Conservation (phyloP, 2,888 invertebrate genomes). For the Dryocosmus kuriphilus region DNA sequence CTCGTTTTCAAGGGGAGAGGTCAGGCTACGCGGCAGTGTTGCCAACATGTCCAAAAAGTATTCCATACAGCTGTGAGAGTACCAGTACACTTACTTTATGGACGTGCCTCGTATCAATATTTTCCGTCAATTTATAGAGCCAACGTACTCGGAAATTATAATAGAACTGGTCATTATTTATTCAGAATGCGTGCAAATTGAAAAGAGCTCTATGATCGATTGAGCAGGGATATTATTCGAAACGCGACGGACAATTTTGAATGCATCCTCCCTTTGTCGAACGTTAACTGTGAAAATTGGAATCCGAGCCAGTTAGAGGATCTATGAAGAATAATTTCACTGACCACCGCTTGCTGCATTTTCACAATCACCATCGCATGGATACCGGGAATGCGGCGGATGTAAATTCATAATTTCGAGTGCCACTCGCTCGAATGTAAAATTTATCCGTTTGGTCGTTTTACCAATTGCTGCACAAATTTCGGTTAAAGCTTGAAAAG, state of each 20-base stretch:
- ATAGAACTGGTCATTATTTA: constrained; percentile 23
- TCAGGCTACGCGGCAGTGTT: no score
- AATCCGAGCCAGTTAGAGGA: constrained; percentile 60
- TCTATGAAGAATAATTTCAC: constrained; percentile 62
- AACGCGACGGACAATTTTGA: constrained; percentile 15
- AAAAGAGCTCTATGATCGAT: constrained; percentile 32
- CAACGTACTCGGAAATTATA: neutral
- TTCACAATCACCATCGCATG: constrained; percentile 11
- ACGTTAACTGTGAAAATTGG: constrained; percentile 68
- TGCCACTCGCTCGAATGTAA: neutral
- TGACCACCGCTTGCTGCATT: constrained; percentile 29
- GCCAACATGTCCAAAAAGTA: no score
- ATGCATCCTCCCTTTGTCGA: constrained; percentile 28
- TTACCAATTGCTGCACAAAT: neutral
- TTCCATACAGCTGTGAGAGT: no score
- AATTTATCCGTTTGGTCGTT: constrained; percentile 12
- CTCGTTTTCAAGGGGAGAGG: no score
- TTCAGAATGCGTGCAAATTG: constrained; percentile 25
- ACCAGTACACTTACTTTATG: no score
- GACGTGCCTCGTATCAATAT: no score
- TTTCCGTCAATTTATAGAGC: no score
- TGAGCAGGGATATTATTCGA: constrained; percentile 27
- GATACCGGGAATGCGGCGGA: neutral
- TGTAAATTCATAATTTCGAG: constrained; percentile 23
- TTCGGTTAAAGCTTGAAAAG: neutral